Evolutionary conservation across 2,888 invertebrate genomes (phyloP).

Genomic region (Acrocyrtus sp.): DNA sequence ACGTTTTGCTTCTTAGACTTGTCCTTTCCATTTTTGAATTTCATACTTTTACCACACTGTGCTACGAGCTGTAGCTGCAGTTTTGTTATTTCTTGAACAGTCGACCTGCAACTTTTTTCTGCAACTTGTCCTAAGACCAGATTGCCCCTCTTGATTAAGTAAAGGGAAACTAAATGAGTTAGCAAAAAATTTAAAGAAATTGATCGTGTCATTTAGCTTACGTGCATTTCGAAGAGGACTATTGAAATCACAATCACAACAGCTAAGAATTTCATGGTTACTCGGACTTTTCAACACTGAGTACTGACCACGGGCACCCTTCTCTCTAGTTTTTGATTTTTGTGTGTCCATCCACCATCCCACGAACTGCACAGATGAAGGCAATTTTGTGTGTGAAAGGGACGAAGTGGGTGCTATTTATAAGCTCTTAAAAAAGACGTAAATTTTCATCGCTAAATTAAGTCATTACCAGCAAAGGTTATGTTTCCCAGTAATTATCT

Average conservation of each 20-base stretch:
- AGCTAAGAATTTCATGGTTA: conserved; percentile 12
- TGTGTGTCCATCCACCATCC: too few relatives aligned
- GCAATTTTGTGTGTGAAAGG: too few relatives aligned
- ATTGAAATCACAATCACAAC: conserved; percentile 1
- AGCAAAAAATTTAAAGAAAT: not conserved
- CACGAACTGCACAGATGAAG: too few relatives aligned
- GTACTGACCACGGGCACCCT: too few relatives aligned
- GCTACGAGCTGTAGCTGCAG: conserved; percentile 15
- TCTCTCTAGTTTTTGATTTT: too few relatives aligned
- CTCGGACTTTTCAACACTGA: not conserved
- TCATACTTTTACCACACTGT: conserved; percentile 29
- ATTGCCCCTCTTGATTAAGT: not conserved
- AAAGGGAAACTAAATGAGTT: not conserved
- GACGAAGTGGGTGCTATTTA: conserved; percentile 7
- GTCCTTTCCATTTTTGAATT: conserved; percentile 47
- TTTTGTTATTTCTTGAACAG: conserved; percentile 26
- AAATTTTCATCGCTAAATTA: too few relatives aligned
- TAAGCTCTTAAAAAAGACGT: conserved; percentile 7
- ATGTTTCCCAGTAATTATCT: too few relatives aligned
- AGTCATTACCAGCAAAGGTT: too few relatives aligned
- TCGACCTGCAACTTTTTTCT: conserved; percentile 33
- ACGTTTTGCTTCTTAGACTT: conserved; percentile 42
- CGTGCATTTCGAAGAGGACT: conserved; percentile 24
- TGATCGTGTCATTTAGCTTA: conserved; percentile 4
- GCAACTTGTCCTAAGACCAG: conserved; percentile 7